Conservation (phyloP, 1,140 invertebrate species). For the Episyrphus balteatus region DNA sequence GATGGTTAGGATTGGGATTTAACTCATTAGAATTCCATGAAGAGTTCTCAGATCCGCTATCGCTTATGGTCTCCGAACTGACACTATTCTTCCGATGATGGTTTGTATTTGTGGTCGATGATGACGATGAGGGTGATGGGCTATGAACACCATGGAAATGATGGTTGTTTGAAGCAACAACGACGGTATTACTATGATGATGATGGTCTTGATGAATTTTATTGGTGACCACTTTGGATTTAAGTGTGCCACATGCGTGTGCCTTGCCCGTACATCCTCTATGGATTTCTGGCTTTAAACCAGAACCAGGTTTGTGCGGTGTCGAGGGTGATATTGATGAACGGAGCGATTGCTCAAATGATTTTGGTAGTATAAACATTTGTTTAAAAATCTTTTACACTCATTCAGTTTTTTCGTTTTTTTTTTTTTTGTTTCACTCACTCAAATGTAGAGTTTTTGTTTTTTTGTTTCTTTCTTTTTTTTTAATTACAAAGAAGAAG, state of each 20-base stretch:
- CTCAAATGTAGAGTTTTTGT: background rate
- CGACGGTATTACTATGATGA: background rate
- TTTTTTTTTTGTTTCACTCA: conserved; percentile 1
- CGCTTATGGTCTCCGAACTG: conserved; percentile 45
- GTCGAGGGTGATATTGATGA: conserved; percentile 23
- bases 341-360: conserved; percentile 54
- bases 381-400: background rate
- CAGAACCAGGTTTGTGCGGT: conserved; percentile 37
- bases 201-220: conserved; percentile 1
- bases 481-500: too few species aligned
- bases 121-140: background rate
- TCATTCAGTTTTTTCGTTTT: background rate
- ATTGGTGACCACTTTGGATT: conserved; percentile 17
- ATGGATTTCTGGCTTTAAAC: conserved; percentile 49
- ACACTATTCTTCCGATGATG: conserved; percentile 39
- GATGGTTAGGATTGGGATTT: too few species aligned
- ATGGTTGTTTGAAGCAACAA: background rate
- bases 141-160: background rate
- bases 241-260: conserved; percentile 51
- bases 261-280: conserved; percentile 57
- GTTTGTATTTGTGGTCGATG: conserved; percentile 3
- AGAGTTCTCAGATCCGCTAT: conserved; percentile 43
- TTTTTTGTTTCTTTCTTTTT: background rate
- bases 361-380: conserved; percentile 51
- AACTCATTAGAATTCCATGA: conserved; percentile 14